These are phyloP conservation scores for Marisa cornuarietis DNA, from an alignment of 1,140 invertebrate genomes.

Conservation along the genomic window DNA sequence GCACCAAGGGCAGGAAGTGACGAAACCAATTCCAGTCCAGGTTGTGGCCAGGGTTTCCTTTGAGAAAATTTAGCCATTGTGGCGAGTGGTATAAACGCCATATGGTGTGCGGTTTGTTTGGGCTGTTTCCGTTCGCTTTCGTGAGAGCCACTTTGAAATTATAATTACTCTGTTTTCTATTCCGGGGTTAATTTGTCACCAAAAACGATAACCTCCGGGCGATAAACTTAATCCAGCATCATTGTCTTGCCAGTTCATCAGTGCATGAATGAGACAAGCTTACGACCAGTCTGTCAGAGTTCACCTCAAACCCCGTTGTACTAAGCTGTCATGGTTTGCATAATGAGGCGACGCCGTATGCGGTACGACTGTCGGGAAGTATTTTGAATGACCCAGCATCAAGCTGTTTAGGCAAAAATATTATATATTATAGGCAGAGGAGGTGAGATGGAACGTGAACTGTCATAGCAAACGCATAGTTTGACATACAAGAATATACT, in stretches of 20 bases:
- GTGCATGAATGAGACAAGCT: too few species aligned
- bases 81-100: not conserved
- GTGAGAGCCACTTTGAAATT: not conserved
- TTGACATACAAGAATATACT: too few species aligned
- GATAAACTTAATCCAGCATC: not conserved
- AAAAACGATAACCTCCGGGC: not conserved
- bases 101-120: constrained; percentile 12
- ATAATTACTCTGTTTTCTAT: not conserved
- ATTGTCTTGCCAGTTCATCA: not conserved
- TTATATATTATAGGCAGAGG: too few species aligned
- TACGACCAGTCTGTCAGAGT: not conserved
- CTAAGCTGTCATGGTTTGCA: too few species aligned
- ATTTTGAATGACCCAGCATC: too few species aligned
- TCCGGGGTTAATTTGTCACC: not conserved
- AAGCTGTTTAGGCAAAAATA: too few species aligned
- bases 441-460: too few species aligned
- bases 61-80: not conserved
- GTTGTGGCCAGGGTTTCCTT: not conserved
- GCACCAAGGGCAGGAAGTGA: not conserved
- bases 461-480: too few species aligned
- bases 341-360: too few species aligned
- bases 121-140: not conserved
- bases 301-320: not conserved
- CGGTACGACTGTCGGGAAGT: too few species aligned
- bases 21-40: constrained; percentile 2